Evolutionary conservation across 2,888 invertebrate genomes (phyloP).

Genomic region (Formica aserva): DNA sequence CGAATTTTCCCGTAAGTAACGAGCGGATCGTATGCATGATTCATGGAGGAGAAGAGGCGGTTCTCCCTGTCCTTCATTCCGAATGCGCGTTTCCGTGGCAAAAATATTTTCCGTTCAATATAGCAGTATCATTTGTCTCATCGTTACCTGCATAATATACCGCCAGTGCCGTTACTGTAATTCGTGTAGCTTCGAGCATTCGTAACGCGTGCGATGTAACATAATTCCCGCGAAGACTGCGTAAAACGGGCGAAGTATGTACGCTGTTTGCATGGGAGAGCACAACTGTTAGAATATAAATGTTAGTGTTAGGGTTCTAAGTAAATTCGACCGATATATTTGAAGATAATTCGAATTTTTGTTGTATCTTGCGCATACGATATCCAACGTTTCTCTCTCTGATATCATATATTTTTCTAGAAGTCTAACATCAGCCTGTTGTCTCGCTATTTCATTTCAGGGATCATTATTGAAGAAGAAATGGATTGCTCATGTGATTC

Average conservation of each 20-base stretch:
- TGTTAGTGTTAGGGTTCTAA: conserved; percentile 2
- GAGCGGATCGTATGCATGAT: conserved; percentile 38
- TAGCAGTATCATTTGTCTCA: conserved; percentile 18
- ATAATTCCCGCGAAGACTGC: conserved; percentile 8
- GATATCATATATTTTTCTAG: background rate
- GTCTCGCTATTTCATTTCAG: background rate
- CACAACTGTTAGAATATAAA: conserved; percentile 9
- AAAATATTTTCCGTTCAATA: conserved; percentile 35
- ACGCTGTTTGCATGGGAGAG: conserved; percentile 9
- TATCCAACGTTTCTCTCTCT: background rate
- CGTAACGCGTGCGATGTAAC: background rate
- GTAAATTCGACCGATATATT: conserved; percentile 23
- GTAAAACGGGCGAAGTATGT: background rate
- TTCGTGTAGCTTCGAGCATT: background rate
- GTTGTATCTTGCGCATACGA: conserved; percentile 10
- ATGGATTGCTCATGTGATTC: background rate
- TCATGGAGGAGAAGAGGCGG: background rate
- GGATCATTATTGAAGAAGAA: background rate
- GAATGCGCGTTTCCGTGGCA: conserved; percentile 1
- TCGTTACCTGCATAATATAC: conserved; percentile 3
- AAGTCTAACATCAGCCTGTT: background rate
- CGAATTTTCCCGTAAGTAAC: background rate
- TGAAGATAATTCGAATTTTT: conserved; percentile 10
- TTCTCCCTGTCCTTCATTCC: conserved; percentile 13
- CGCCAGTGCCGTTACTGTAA: conserved; percentile 17